phyloP scores from a whole-genome alignment of 2,113 vertebrate genomes.

The Pseudopipra pipra region DNA sequence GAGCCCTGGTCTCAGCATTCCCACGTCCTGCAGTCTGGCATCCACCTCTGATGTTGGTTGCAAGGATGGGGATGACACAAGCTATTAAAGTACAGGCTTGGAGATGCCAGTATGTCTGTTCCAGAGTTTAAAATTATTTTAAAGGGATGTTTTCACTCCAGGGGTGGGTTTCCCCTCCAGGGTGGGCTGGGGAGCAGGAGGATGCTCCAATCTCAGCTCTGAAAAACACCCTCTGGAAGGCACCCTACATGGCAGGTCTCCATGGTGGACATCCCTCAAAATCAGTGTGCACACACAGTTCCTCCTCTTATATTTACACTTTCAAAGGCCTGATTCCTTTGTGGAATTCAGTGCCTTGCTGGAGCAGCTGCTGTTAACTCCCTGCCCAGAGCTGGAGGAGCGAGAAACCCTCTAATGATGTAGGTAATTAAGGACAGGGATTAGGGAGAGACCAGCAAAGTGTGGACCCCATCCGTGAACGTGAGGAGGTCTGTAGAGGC shows the following conservation, averaged over 20 bases:
- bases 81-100: background rate
- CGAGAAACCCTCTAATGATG: background rate
- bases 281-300: background rate
- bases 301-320: background rate
- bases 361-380: background rate
- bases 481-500: rapidly evolving
- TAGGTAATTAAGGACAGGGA: background rate
- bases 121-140: background rate
- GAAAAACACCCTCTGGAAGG: background rate
- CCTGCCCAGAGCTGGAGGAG: background rate
- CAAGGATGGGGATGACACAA: background rate
- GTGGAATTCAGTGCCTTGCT: rapidly evolving
- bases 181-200: background rate
- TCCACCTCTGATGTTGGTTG: background rate
- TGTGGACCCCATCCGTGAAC: background rate
- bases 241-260: background rate
- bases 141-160: background rate
- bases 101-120: rapidly evolving
- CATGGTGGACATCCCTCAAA: background rate
- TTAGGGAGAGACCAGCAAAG: background rate
- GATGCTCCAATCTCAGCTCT: background rate
- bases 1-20: background rate
- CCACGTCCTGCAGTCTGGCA: background rate
- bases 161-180: background rate
- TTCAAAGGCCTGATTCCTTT: background rate